A percentile compares a stretch with the other conserved stretches of the same genome.
phyloP scores from a whole-genome alignment of 2,888 invertebrate species.

The Gisinianus flammeolus region DNA sequence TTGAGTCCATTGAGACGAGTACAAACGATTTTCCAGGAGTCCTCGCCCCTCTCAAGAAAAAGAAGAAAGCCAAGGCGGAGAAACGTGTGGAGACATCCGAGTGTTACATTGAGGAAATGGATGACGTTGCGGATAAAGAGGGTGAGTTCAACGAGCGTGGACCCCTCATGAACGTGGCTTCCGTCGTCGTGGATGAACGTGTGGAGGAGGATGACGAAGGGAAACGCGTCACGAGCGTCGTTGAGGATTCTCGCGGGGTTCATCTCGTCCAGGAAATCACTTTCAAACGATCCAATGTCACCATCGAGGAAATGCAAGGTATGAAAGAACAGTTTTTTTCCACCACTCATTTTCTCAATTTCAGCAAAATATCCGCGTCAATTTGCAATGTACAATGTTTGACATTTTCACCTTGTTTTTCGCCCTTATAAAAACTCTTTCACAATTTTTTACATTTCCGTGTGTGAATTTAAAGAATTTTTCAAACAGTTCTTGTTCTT shows the following conservation, averaged over 20 bases:
- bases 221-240: conserved; percentile 30
- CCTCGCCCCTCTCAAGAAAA: conserved; percentile 7
- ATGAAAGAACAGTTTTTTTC: no score
- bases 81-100: conserved; percentile 28
- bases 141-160: conserved; percentile 27
- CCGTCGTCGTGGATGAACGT: conserved; percentile 33
- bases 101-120: conserved; percentile 33
- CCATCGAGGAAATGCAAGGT: conserved; percentile 36
- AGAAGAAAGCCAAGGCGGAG: conserved; percentile 35
- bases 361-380: no score
- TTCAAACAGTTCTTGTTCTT: no score
- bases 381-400: no score
- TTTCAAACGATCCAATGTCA: conserved; percentile 34
- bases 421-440: no score
- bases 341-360: no score
- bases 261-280: conserved; percentile 41
- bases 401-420: no score
- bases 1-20: conserved; percentile 18
- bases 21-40: conserved; percentile 29
- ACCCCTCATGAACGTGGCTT: conserved; percentile 16
- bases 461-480: no score
- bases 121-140: conserved; percentile 46
- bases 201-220: conserved; percentile 32
- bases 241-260: conserved; percentile 33
- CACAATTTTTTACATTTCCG: no score